A percentile compares a stretch with the other conserved stretches of the same genome.
phyloP scores from a whole-genome alignment of 2,797 vertebrate genomes.

The Anguilla obscura region DNA sequence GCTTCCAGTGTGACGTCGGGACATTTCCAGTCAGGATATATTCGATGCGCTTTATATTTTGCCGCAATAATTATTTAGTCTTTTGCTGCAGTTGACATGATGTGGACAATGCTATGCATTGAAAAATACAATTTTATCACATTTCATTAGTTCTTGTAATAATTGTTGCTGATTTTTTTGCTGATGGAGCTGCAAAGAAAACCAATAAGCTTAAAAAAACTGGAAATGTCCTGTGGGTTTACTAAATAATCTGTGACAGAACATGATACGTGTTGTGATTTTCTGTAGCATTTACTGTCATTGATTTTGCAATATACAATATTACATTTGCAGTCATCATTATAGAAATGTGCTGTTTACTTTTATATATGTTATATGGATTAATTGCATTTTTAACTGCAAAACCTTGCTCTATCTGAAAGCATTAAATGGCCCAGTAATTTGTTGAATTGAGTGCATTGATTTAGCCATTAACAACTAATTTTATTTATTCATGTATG shows the following conservation, averaged over 20 bases:
- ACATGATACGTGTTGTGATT: neutral
- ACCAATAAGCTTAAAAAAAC: neutral
- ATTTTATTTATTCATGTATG: neutral
- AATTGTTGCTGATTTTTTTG: neutral
- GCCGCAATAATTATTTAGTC: neutral
- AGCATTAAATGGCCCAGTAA: neutral
- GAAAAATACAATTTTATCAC: too few relatives aligned
- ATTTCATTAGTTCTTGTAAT: neutral
- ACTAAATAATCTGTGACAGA: neutral
- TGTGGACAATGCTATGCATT: neutral
- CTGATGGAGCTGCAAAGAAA: neutral
- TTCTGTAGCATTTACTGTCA: neutral
- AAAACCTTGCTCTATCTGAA: neutral
- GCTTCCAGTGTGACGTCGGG: neutral
- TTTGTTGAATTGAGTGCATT: neutral
- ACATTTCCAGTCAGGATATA: neutral
- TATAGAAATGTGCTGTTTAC: neutral
- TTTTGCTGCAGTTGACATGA: neutral
- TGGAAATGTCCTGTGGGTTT: too few relatives aligned
- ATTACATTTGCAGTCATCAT: neutral
- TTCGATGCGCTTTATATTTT: neutral
- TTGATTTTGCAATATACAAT: neutral
- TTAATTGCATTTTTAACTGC: neutral
- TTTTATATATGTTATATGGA: neutral
- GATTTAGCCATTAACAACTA: neutral